Evolutionary conservation across 2,113 vertebrate genomes (phyloP).

Genomic region (Chloropsis hardwickii): DNA sequence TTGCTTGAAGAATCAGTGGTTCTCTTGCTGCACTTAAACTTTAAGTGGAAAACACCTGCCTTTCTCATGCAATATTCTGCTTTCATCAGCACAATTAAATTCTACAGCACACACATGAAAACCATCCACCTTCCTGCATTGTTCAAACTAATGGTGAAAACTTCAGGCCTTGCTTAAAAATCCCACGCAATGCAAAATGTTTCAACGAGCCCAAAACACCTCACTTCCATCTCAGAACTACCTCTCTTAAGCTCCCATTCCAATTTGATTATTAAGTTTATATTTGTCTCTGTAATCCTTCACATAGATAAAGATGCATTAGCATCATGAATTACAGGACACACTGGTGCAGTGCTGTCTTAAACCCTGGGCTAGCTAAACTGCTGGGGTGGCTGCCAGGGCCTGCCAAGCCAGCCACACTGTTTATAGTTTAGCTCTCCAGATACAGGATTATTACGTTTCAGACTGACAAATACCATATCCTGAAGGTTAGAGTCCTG

Average conservation of each 20-base stretch:
- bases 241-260: background rate
- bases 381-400: background rate
- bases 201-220: background rate
- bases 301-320: background rate
- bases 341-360: background rate
- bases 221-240: background rate
- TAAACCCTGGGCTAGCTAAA: background rate
- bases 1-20: background rate
- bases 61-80: background rate
- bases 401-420: conserved; percentile 8
- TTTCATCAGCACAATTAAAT: background rate
- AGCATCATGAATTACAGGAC: background rate
- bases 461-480: conserved; percentile 28
- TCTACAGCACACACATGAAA: background rate
- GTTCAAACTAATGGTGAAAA: background rate
- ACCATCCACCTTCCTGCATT: background rate
- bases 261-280: background rate
- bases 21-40: background rate
- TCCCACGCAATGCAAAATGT: background rate
- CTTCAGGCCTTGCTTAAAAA: background rate
- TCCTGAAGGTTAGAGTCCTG: conserved; percentile 12
- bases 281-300: background rate
- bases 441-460: background rate
- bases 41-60: background rate
- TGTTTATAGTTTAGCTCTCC: background rate